phyloP scores from a whole-genome alignment of 2,888 invertebrate genomes.

The Drosophila hawaiiensis region DNA sequence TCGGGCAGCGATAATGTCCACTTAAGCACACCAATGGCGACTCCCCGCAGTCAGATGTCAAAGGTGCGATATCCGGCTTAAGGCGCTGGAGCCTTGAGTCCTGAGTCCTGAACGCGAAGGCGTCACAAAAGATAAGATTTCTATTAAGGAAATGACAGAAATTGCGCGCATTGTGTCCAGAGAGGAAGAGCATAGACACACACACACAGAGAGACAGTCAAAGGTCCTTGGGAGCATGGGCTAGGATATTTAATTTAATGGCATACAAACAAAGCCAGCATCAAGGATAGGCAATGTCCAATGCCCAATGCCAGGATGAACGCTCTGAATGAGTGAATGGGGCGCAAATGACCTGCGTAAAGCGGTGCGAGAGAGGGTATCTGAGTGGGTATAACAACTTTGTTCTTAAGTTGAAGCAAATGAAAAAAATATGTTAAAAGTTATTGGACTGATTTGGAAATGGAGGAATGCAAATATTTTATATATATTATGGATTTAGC shows the following conservation, averaged over 20 bases:
- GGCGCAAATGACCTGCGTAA: constrained; percentile 72
- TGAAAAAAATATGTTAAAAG: neutral
- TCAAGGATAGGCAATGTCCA: constrained; percentile 32
- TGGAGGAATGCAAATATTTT: neutral
- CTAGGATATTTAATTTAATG: constrained; percentile 81
- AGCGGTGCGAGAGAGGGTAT: constrained; percentile 13
- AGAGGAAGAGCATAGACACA: constrained; percentile 10
- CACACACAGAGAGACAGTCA: constrained; percentile 13
- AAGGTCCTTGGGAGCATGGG: constrained; percentile 47
- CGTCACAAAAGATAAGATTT: constrained; percentile 83
- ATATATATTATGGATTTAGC: neutral
- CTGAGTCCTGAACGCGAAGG: constrained; percentile 32
- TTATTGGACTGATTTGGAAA: neutral
- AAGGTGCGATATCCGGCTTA: constrained; percentile 80
- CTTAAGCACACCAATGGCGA: constrained; percentile 45
- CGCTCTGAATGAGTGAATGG: constrained; percentile 19
- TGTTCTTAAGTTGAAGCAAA: neutral
- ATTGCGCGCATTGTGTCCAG: constrained; percentile 80
- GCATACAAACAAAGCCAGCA: constrained; percentile 69
- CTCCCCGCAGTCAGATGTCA: constrained; percentile 67
- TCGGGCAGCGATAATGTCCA: constrained; percentile 46
- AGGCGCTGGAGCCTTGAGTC: constrained; percentile 22
- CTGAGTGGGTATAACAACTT: neutral
- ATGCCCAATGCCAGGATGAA: constrained; percentile 27
- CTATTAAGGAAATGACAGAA: constrained; percentile 85